phyloP scores from a whole-genome alignment of 2,888 invertebrate species.

The Sphaeridia pumilis region DNA sequence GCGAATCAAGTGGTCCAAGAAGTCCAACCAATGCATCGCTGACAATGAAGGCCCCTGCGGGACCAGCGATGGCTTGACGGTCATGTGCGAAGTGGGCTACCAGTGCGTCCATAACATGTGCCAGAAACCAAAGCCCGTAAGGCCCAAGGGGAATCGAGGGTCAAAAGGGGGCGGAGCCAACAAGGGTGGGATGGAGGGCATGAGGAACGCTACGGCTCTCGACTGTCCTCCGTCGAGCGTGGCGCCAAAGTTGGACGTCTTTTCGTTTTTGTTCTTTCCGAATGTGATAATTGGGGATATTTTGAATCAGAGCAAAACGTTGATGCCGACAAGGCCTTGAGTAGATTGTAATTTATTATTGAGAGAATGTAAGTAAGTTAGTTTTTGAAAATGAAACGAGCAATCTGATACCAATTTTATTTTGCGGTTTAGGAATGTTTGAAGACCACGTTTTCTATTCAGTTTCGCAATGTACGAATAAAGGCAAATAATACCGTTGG shows the following conservation, averaged over 20 bases:
- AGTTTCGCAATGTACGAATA: too few relatives aligned
- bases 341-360: too few relatives aligned
- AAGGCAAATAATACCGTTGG: too few relatives aligned
- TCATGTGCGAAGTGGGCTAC: conserved; percentile 6
- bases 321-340: too few relatives aligned
- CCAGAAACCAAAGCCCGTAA: conserved; percentile 1
- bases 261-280: conserved; percentile 9
- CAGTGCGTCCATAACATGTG: conserved; percentile 1
- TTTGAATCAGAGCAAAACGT: conserved; percentile 1
- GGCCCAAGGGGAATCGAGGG: neutral
- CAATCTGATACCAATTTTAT: too few relatives aligned
- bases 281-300: neutral
- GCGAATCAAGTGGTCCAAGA: conserved; percentile 4
- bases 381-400: too few relatives aligned
- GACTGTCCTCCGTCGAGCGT: neutral
- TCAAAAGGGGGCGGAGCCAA: neutral
- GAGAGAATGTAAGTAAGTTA: too few relatives aligned
- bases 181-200: neutral
- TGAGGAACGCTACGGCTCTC: neutral
- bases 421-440: too few relatives aligned
- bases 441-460: too few relatives aligned
- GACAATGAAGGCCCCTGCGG: conserved; percentile 11
- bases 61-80: conserved; percentile 1
- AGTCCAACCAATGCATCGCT: conserved; percentile 4
- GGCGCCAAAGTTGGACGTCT: neutral